A percentile compares a stretch with the other conserved stretches of the same genome.
These are phyloP conservation scores for Esox masquinongy DNA, from an alignment of 2,797 vertebrate species.

Conservation along the genomic window DNA sequence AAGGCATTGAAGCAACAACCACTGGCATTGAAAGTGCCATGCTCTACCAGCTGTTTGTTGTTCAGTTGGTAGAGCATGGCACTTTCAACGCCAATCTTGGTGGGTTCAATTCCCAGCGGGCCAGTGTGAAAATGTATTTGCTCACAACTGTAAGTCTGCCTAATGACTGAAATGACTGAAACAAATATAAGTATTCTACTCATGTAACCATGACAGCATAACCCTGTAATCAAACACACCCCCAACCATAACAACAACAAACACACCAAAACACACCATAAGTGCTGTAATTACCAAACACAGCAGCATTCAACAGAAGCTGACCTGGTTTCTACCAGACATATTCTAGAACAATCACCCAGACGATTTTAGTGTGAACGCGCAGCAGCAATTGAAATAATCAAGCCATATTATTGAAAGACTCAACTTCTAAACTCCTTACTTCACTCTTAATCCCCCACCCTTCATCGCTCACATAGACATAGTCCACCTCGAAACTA, in stretches of 20 bases:
- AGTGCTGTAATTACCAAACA: not conserved
- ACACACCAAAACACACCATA: not conserved
- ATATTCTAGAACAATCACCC: not conserved
- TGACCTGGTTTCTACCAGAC: not conserved
- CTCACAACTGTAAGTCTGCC: no score
- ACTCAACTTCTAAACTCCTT: not conserved
- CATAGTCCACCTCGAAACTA: not conserved
- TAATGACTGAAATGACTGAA: no score
- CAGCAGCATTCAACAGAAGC: not conserved
- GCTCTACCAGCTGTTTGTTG: no score
- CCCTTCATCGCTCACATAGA: not conserved
- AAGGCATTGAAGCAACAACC: no score
- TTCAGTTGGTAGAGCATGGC: no score
- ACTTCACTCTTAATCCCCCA: constrained; percentile 13
- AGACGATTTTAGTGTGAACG: not conserved
- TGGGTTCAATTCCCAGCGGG: no score
- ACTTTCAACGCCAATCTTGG: no score
- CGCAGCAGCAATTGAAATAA: not conserved
- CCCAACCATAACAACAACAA: not conserved
- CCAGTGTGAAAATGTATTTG: no score
- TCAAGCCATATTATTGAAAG: not conserved
- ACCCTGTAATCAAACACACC: not conserved
- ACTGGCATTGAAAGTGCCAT: no score
- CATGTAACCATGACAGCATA: not conserved
- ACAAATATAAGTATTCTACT: not conserved